These are phyloP conservation scores for Lagocephalus sceleratus DNA, from an alignment of 2,797 vertebrate genomes.

Conservation along the genomic window DNA sequence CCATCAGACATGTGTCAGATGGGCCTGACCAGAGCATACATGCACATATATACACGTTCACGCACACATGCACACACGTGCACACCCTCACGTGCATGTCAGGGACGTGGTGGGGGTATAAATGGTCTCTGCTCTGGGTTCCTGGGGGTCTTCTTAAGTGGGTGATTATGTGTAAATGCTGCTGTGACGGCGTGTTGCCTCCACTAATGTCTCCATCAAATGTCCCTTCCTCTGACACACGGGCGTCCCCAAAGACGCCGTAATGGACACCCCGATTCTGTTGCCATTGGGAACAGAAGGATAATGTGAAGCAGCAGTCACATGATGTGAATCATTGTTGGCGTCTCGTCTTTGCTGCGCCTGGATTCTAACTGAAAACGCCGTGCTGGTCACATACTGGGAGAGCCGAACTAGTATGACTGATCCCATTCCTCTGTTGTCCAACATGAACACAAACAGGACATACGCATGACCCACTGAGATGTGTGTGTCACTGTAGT, in stretches of 20 bases:
- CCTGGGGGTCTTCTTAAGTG: conserved; percentile 64
- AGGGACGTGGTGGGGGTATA: conserved; percentile 43
- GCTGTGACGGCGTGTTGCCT: conserved; percentile 68
- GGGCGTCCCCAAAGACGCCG: conserved; percentile 47
- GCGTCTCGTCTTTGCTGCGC: too few species aligned
- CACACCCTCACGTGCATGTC: conserved; percentile 23
- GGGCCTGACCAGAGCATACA: conserved; percentile 59
- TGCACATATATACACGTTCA: too few species aligned
- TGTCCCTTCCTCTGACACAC: conserved; percentile 39
- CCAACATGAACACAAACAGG: too few species aligned
- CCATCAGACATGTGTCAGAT: conserved; percentile 63
- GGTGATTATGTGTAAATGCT: conserved; percentile 70
- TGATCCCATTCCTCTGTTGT: too few species aligned
- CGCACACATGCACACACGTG: conserved; percentile 6
- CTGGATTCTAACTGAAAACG: too few species aligned
- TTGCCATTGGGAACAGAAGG: conserved; percentile 49
- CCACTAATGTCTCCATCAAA: conserved; percentile 63
- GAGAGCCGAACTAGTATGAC: too few species aligned
- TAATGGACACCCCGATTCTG: conserved; percentile 55
- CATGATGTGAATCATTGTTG: too few species aligned
- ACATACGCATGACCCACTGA: too few species aligned
- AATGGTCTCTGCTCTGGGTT: conserved; percentile 56
- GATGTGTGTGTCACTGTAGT: too few species aligned
- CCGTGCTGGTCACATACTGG: too few species aligned
- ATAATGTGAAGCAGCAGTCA: conserved; percentile 36